Evolutionary conservation across 2,113 vertebrate genomes (phyloP), one percentile per base, ranked within the genome.

Genomic region (Etia nguti): DNA sequence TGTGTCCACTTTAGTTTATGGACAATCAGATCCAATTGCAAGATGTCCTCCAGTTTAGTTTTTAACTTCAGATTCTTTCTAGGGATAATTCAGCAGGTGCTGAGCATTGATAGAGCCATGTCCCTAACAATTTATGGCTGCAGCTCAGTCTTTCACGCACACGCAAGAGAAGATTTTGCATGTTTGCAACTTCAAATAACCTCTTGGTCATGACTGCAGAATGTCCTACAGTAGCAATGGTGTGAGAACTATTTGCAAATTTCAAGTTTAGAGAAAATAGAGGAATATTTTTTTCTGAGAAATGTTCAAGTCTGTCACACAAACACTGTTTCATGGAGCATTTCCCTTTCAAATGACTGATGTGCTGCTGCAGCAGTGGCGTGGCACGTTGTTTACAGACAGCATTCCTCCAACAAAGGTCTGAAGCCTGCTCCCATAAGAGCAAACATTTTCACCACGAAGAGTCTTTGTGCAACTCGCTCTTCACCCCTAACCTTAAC

Each of bases 371-470:
- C 60, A 36, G 60, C 54, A 59, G 75, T 5, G 4, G n/a, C 18
- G 10, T n/a, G 29, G 22, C 31, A 12, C 4, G 2, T 16, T 48
- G 54, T 86, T 55, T n/a, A 15, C 36, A 83, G 79, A 43, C 3
- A 22, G 18, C 79, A 83, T 87, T 91, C 65, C 82, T 85, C 59
- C 11, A 52, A 77, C 73, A 70, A 90, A 57, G 10, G 65, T 81
- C 50, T 79, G n/a, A 62, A 62, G 18, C 16, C 88, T 41, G 31
- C 46, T 80, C 38, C 70, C 75, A 43, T 12, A 9, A 38, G 50
- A 86, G 34, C 86, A 87, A 90, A 89, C 85, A 80, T 62, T 62
- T 68, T 77, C 56, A 20, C 48, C 31, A 81, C 3, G 52, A 89
- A 29, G 54, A 48, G 34, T 59, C 34, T 18, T 62, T 29, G 10